These are phyloP conservation scores for Cephonodes hylas DNA, from an alignment of 2,888 invertebrate genomes.

Conservation along the genomic window DNA sequence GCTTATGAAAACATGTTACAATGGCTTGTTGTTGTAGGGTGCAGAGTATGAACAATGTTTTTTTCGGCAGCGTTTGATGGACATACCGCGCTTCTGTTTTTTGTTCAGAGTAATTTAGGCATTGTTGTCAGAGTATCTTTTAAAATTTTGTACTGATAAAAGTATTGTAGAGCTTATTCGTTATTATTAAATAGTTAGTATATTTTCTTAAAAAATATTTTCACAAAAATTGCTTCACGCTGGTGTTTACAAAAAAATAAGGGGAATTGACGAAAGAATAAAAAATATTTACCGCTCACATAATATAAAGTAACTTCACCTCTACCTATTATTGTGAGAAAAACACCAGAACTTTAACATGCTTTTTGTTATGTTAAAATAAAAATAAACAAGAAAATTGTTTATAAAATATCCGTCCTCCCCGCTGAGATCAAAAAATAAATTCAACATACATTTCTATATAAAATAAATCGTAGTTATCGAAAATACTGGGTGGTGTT, in stretches of 20 bases:
- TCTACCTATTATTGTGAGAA: too few species aligned
- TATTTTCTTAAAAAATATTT: too few species aligned
- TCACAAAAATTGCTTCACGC: too few species aligned
- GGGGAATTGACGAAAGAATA: too few species aligned
- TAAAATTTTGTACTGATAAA: not conserved
- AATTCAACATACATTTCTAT: slow-evolving; percentile 9
- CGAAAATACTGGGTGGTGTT: slow-evolving; percentile 34
- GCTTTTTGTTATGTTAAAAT: not conserved
- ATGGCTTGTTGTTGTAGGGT: slow-evolving; percentile 39
- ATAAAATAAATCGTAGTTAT: slow-evolving; percentile 17
- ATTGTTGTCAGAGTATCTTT: not conserved
- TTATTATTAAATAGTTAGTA: too few species aligned
- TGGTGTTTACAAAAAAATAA: too few species aligned
- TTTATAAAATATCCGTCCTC: not conserved
- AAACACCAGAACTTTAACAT: not conserved
- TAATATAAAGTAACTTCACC: too few species aligned
- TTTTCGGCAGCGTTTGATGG: not conserved
- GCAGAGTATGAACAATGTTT: not conserved
- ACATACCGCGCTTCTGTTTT: not conserved
- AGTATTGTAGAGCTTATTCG: too few species aligned
- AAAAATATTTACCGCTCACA: too few species aligned
- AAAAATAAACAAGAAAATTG: not conserved
- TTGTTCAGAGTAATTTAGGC: not conserved
- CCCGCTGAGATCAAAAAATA: not conserved
- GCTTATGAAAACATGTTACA: slow-evolving; percentile 75